Conservation (phyloP, 2,113 vertebrate genomes). For the Gyps fulvus region DNA sequence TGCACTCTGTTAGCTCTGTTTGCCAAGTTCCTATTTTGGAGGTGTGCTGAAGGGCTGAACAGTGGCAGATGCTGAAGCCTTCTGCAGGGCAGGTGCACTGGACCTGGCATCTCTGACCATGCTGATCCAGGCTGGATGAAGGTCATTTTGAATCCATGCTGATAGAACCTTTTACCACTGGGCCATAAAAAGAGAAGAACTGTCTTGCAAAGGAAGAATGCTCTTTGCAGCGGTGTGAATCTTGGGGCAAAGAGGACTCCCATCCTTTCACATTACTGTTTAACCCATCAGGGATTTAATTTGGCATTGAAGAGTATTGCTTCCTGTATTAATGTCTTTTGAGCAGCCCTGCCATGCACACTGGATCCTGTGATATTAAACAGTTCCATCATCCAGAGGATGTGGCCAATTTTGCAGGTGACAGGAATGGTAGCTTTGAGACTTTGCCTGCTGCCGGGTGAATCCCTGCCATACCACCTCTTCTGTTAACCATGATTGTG, state of each 20-base stretch:
- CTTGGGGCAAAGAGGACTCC: background rate
- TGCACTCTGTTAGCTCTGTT: slow-evolving; percentile 16
- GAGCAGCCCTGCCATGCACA: background rate
- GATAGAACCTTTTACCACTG: background rate
- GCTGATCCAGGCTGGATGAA: background rate
- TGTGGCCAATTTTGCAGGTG: background rate
- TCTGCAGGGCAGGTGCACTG: slow-evolving; percentile 12
- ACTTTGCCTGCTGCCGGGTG: background rate
- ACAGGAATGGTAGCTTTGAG: background rate
- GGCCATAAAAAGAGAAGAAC: background rate
- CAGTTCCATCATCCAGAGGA: slow-evolving; percentile 8
- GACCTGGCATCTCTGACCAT: background rate
- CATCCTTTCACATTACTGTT: background rate
- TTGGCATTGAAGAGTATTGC: background rate
- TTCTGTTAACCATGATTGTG: background rate
- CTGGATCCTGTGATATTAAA: slow-evolving; percentile 13
- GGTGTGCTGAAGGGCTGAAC: slow-evolving; percentile 28
- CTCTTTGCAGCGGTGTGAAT: background rate
- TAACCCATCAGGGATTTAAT: background rate
- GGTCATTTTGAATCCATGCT: background rate
- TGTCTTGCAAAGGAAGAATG: background rate
- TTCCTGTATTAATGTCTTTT: background rate
- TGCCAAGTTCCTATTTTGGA: slow-evolving; percentile 52
- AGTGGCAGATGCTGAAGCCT: slow-evolving; percentile 31
- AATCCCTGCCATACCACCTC: background rate